phyloP scores from a whole-genome alignment of 2,888 invertebrate genomes.

The Agriopis marginaria region DNA sequence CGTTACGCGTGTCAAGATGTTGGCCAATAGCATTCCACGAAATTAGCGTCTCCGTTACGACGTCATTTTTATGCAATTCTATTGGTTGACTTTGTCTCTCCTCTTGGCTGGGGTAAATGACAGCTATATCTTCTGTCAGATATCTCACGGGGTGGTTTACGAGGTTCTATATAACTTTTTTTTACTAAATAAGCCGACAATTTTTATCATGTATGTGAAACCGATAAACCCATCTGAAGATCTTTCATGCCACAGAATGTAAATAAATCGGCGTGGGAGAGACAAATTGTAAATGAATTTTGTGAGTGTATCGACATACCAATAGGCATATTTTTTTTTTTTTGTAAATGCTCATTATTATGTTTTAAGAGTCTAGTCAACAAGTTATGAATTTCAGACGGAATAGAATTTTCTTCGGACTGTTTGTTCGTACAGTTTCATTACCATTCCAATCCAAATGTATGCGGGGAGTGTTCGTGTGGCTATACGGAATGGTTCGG shows the following conservation, averaged over 20 bases:
- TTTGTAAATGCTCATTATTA: slow-evolving; percentile 85
- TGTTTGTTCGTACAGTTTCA: slow-evolving; percentile 56
- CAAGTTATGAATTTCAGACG: slow-evolving; percentile 78
- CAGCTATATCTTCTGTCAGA: too few relatives aligned
- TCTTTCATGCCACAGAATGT: not conserved
- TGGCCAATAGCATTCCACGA: not conserved
- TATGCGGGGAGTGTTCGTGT: slow-evolving; percentile 50
- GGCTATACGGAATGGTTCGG: slow-evolving; percentile 53
- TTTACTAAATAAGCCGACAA: not conserved
- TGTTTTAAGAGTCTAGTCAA: slow-evolving; percentile 85
- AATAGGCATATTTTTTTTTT: slow-evolving; percentile 54
- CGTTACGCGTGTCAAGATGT: not conserved
- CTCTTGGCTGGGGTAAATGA: too few relatives aligned
- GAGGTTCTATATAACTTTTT: not conserved
- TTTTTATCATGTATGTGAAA: not conserved
- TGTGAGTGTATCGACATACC: slow-evolving; percentile 57
- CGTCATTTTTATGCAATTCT: not conserved
- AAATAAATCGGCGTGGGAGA: not conserved
- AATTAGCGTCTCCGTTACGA: not conserved
- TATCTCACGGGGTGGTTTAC: not conserved
- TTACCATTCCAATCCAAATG: slow-evolving; percentile 55
- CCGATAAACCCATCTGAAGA: not conserved
- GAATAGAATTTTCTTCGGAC: slow-evolving; percentile 60
- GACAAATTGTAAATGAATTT: slow-evolving; percentile 43
- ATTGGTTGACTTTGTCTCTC: not conserved